Conservation (phyloP, 2,797 vertebrate genomes). For the Distichodus sexfasciatus region DNA sequence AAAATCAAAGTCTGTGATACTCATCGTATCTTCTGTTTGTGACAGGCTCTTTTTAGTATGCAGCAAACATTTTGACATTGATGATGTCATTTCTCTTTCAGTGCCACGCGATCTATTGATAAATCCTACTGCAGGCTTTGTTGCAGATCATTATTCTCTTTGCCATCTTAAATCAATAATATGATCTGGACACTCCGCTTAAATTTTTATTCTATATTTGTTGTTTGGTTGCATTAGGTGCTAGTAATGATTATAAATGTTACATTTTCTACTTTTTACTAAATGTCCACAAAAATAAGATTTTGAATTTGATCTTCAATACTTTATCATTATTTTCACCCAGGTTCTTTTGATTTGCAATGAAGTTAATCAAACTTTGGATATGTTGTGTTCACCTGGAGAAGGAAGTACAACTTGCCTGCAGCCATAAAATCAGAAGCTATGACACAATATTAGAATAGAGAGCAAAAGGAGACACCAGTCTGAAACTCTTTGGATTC, state of each 20-base stretch:
- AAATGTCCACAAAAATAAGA: too few relatives aligned
- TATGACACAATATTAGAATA: constrained; percentile 34
- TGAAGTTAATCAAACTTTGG: constrained; percentile 51
- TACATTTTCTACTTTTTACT: too few relatives aligned
- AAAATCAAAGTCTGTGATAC: too few relatives aligned
- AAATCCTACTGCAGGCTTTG: background rate
- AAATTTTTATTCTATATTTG: constrained; percentile 37
- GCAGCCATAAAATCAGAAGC: constrained; percentile 42
- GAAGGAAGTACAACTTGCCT: constrained; percentile 35
- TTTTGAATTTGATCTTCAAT: too few relatives aligned
- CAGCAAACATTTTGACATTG: too few relatives aligned
- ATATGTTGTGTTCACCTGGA: constrained; percentile 33
- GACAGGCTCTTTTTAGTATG: too few relatives aligned
- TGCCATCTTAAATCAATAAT: constrained; percentile 25
- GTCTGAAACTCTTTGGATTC: constrained; percentile 29
- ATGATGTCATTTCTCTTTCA: background rate
- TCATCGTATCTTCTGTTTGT: too few relatives aligned
- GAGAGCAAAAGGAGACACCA: constrained; percentile 19
- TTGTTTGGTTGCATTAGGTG: constrained; percentile 42
- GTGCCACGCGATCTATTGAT: background rate
- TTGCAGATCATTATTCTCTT: background rate
- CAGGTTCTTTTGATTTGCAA: constrained; percentile 43
- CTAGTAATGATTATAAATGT: background rate
- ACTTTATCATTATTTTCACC: background rate
- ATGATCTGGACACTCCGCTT: constrained; percentile 19